Base-by-base conservation (phyloP, 2,797 vertebrate species). In the Anisognathus igniventris region DNA sequence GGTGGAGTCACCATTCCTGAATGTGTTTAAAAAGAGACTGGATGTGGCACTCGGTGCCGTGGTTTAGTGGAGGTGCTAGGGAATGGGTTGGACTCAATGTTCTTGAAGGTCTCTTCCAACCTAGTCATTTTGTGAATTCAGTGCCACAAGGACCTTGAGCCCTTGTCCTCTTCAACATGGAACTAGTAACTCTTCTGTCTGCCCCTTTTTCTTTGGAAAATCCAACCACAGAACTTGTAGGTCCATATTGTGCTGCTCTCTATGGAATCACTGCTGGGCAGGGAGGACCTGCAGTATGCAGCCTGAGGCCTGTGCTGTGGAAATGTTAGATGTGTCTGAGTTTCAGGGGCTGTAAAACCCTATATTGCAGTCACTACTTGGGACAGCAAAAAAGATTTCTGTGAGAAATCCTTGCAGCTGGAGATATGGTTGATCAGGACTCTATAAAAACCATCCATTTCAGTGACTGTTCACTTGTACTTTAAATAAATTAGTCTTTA, bases 221-320 rank as follows among this genome's bases (percentile, higher is more conserved):
- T 67, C 33, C 18, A 19, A 30, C 28, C 40, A 48, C 10, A 62
- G 40, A 67, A 48, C 45, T 53, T 62, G 1, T 33, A 56, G 56
- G 16, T 58, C 24, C 7, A 1, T 42, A 9, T 10, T 27, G 35
- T 37, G 9, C 23, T 60, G 64, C 31, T 82, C 39, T 5, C 0
- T 35, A 20, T 28, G 50, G 74, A 66, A 61, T 47, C 30, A 62
- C 4, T 11, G 8, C 4, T 39, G 25, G 42, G 25, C 15, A 75
- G 42, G 28, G 24, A 93, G 31, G 54, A 47, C 4, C 45, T 53
- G 17, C 66, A 21, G 1, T 17, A 3, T 9, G n/a, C 23, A 60
- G 18, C 8, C 53, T 1, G 2, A 0, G 3, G 15, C 7, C 0
- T 12, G 20, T 35, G 33, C 31, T 78, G 12, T 50, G 51, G n/a